Base-by-base conservation (phyloP, 2,113 vertebrate genomes). In the Dryoscopus gambensis region DNA sequence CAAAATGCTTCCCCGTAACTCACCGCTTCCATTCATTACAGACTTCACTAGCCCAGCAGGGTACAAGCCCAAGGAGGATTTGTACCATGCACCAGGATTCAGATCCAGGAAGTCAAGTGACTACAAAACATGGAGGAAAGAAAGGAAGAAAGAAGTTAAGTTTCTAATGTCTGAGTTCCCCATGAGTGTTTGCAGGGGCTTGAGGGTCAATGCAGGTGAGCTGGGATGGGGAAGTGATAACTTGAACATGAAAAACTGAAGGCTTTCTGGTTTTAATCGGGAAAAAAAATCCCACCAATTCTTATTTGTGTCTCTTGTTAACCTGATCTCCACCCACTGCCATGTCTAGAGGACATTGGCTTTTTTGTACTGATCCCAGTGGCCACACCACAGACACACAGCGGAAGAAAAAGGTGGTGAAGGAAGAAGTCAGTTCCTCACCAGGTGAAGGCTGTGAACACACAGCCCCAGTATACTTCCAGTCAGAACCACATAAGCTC, bases 211-310 rank as follows among this genome's bases (percentile, higher is more conserved):
- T 30, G 37, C n/a, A 55, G 30, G 53, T 35, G 31, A 90, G 14
- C 27, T 71, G 47, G 37, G 74, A 76, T 19, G 7, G 4, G 27
- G 12, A 52, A 82, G 12, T 0, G 0, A 7, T 39, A 67, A 31
- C 4, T 53, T 73, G 35, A 40, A 22, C 9, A 62, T 1, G 5
- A 59, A 46, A 87, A 89, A 9, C 1, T 24, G 17, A 89, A 37
- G 10, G 37, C 3, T 60, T 42, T 37, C 23, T 80, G 10, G n/a
- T 40, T 55, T n/a, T 23, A n/a, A 15, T 28, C 0, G 14, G 52
- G 16, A 27, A 80, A n/a, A 30, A n/a, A 59, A 49, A 78, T 9
- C 3, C 24, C 7, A 46, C 4, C 44, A 15, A 17, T 57, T 93
- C 33, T 57, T 70, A 56, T 49, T 86, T 52, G 7, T 23, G 18